Base-by-base conservation (phyloP, 2,113 vertebrate species). In the Willisornis vidua region DNA sequence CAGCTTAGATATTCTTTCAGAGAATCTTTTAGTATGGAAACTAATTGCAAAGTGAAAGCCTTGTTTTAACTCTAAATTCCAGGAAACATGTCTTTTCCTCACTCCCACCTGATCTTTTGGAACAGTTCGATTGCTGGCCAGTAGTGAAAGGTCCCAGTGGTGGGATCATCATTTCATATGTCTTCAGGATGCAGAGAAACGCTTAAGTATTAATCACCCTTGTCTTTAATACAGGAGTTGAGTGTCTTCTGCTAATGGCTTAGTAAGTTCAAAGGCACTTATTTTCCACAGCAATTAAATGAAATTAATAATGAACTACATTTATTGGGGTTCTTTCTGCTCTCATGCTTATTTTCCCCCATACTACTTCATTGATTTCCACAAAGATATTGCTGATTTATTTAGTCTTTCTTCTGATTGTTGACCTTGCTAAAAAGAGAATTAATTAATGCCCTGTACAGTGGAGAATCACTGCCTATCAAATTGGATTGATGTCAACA, bases 171-270 rank as follows among this genome's bases (percentile, higher is more conserved):
- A 65, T 86, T 93, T 94, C 78, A 90, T 49, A 59, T 45, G 55
- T 77, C 86, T 92, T 86, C 1, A 6, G 63, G 57, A 93, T 83
- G 37, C 39, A 86, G 83, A 74, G 72, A 95, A 95, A 93, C 79
- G 86, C 82, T 95, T 92, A 93, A 89, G 91, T 95, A 95, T 94
- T 90, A 97, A 93, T 95, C 90, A 96, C n/a, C 14, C 63, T 91
- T 87, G 77, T 70, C 74, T 86, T 90, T 81, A 81, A 88, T 67
- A 26, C 33, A 55, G 54, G 85, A 55, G 45, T 61, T 81, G 85
- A 94, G 18, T 85, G 61, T 90, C 82, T 95, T 93, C 85, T 92
- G 72, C 92, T 96, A 96, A 96, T 97, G 90, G 93, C 85, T 87
- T 73, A 79, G 54, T 77, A 94, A 80, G 63, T 94, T 93, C 87